Evolutionary conservation across 2,888 invertebrate species (phyloP).

Genomic region (Pteria penguin): DNA sequence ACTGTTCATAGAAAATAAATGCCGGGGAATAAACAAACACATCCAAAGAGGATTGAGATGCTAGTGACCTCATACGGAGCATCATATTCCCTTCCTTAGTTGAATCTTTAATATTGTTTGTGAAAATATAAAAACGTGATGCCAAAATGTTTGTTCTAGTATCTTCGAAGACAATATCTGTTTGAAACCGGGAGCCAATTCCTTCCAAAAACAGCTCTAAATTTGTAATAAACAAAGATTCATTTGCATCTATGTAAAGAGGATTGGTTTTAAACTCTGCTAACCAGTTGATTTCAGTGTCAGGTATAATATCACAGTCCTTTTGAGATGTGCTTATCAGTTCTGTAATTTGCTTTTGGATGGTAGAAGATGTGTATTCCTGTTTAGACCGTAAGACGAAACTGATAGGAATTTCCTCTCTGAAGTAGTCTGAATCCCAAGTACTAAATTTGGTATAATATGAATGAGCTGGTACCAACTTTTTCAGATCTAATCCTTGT

Average conservation of each 20-base stretch:
- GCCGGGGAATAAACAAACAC: slow-evolving; percentile 56
- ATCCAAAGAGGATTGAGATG: slow-evolving; percentile 48
- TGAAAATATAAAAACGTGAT: slow-evolving; percentile 92
- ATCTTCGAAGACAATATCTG: slow-evolving; percentile 50
- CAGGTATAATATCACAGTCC: slow-evolving; percentile 22
- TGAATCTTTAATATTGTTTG: too few relatives aligned
- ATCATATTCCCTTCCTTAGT: slow-evolving; percentile 81
- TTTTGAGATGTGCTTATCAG: slow-evolving; percentile 19
- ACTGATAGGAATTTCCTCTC: slow-evolving; percentile 33
- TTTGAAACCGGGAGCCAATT: slow-evolving; percentile 21
- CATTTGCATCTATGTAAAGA: slow-evolving; percentile 19
- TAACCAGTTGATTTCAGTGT: slow-evolving; percentile 42
- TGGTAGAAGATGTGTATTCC: slow-evolving; percentile 27
- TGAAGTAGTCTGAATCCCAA: slow-evolving; percentile 47
- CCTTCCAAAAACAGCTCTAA: slow-evolving; percentile 32
- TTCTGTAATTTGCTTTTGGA: slow-evolving; percentile 17
- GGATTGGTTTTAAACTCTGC: slow-evolving; percentile 16
- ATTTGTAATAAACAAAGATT: slow-evolving; percentile 30
- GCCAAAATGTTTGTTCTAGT: slow-evolving; percentile 84
- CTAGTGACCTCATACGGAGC: slow-evolving; percentile 55
- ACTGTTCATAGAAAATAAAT: slow-evolving; percentile 71
- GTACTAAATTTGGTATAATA: slow-evolving; percentile 59
- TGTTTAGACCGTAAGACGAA: slow-evolving; percentile 30
- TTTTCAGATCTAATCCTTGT: slow-evolving; percentile 63
- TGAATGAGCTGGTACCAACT: slow-evolving; percentile 63